Percentiles rank a stretch among this genome's conserved stretches.
These are phyloP conservation scores for Callimorpha dominula DNA, from an alignment of 2,888 invertebrate genomes.

Conservation along the genomic window DNA sequence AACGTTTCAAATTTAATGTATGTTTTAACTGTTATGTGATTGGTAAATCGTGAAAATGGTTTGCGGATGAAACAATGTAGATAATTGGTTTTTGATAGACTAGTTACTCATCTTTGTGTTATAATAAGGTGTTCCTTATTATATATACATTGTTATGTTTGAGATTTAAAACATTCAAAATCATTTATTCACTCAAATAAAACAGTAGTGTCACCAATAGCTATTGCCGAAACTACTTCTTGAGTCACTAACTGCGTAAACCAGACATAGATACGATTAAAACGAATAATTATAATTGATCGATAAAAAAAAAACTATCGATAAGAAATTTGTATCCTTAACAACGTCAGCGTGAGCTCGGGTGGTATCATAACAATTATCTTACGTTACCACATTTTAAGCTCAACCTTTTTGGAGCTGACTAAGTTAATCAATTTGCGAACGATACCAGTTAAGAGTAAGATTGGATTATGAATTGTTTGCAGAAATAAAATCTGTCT, in stretches of 20 bases:
- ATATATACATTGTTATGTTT: background rate
- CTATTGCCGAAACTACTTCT: no score
- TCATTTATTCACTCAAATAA: background rate
- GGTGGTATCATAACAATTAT: conserved; percentile 82
- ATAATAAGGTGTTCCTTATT: background rate
- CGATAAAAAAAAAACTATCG: conserved; percentile 31
- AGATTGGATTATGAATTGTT: conserved; percentile 57
- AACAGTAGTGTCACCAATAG: conserved; percentile 40
- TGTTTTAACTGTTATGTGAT: conserved; percentile 37
- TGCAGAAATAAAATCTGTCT: conserved; percentile 47
- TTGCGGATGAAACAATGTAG: conserved; percentile 10
- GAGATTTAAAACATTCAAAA: background rate
- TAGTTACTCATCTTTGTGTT: background rate
- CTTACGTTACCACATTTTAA: conserved; percentile 73
- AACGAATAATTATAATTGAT: conserved; percentile 7
- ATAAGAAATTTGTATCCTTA: conserved; percentile 43
- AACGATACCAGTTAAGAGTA: conserved; percentile 62
- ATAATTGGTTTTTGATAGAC: background rate
- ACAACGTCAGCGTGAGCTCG: conserved; percentile 54
- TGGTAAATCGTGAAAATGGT: conserved; percentile 32
- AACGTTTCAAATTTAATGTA: conserved; percentile 29
- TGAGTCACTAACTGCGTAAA: conserved; percentile 47
- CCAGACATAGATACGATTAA: conserved; percentile 49
- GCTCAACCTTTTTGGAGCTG: conserved; percentile 67
- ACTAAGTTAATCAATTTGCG: conserved; percentile 80